A percentile compares a stretch with the other conserved stretches of the same genome.
phyloP scores from a whole-genome alignment of 2,797 vertebrate species.

The Remorina albescens region DNA sequence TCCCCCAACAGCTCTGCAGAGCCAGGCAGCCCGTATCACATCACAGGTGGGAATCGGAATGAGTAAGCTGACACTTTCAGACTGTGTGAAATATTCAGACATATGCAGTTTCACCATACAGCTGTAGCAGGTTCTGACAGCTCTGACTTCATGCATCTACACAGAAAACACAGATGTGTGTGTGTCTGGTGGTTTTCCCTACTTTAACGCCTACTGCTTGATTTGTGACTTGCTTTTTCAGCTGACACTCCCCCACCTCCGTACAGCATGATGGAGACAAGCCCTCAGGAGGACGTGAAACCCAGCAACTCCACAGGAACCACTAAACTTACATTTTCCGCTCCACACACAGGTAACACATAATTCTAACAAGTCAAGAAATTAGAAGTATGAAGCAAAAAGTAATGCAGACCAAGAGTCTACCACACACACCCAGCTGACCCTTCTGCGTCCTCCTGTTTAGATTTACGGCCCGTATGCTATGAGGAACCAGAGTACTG shows the following conservation, averaged over 20 bases:
- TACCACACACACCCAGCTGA: too few species aligned
- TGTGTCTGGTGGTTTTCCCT: background rate
- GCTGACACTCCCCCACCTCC: constrained; percentile 91
- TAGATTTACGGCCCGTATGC: constrained; percentile 94
- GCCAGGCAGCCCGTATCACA: constrained; percentile 92
- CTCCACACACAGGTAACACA: constrained; percentile 87
- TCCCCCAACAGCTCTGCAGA: constrained; percentile 92
- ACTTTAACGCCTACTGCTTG: background rate
- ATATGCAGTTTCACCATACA: background rate
- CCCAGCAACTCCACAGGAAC: constrained; percentile 84
- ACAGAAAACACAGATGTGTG: too few species aligned
- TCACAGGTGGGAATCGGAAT: constrained; percentile 84
- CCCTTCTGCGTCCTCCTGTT: background rate
- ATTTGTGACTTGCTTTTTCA: constrained; percentile 41
- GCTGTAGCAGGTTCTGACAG: background rate
- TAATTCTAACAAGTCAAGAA: background rate
- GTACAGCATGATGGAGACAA: constrained; percentile 90
- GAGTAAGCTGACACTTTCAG: background rate
- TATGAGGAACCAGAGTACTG: constrained; percentile 97
- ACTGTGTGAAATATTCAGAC: background rate
- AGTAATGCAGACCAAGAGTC: background rate
- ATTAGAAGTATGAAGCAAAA: background rate
- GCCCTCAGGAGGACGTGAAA: constrained; percentile 85
- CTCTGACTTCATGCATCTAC: too few species aligned
- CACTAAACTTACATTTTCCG: constrained; percentile 88